Evolutionary conservation across 2,113 vertebrate species (phyloP), one percentile per base, ranked within the genome.

Genomic region (Chaetodon trifascialis): DNA sequence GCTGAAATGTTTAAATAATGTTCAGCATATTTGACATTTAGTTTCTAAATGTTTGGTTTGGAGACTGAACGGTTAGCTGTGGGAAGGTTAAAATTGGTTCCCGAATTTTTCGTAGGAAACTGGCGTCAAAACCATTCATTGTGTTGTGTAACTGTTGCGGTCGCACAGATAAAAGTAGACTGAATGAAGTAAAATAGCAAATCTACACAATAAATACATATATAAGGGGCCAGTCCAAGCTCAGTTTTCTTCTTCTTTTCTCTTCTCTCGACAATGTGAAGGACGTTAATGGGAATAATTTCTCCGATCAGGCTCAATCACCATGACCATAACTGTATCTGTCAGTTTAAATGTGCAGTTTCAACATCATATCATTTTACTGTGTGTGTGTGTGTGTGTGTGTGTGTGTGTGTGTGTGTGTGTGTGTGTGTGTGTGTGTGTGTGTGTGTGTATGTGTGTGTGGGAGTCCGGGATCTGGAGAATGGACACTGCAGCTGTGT

Each of bases 11-110:
- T 55, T 12, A 34, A 72, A 64, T 23, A 23, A 47, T 44, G 19
- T 70, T 70, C 6, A 52, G 17, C 34, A 52, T 63, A 70, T 64
- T 79, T 47, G 14, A 72, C 69, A 14, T 72, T n/a, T 19, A 5
- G 14, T 64, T 44, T 79, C 36, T 79, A 56, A 21, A 2, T 63
- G 76, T 70, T 56, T 56, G 23, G n/a, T 79, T 64, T 76, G 23
- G 63, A 66, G 62, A 64, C 15, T 30, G 49, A 55, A 25, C n/a
- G 0, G 30, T 73, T 36, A 62, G 34, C 21, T 74, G n/a, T 64
- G 47, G 73, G 34, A 42, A 40, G 36, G 36, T 36, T 64, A 14
- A 63, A 40, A 63, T 25, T 62, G 46, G 56, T n/a, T 73, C 42
- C 44, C 21, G 40, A 74, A 63, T 51, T 16, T 62, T 63, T 63